Conservation (phyloP, 2,113 vertebrate species). For the Hippocampus barbouri region DNA sequence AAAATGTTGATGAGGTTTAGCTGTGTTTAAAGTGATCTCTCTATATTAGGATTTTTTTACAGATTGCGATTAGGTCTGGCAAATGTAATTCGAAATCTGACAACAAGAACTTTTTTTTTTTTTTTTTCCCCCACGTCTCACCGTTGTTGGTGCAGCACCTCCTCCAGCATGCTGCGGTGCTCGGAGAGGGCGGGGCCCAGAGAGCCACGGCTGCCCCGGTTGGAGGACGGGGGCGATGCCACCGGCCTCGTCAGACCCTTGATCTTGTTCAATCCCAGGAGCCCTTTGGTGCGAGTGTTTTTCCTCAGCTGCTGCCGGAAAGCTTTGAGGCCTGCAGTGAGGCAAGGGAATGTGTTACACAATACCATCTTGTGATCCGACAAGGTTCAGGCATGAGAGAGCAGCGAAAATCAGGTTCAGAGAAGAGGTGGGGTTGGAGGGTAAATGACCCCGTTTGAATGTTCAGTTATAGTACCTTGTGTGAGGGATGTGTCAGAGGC, state of each 20-base stretch:
- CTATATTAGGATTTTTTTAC: not conserved
- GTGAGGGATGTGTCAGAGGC: slow-evolving; percentile 97
- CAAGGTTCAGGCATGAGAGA: not conserved
- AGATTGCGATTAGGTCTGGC: not conserved
- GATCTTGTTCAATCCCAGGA: slow-evolving; percentile 94
- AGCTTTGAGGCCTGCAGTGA: slow-evolving; percentile 84
- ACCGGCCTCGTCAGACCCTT: slow-evolving; percentile 87
- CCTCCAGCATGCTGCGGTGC: slow-evolving; percentile 81
- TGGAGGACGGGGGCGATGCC: slow-evolving; percentile 75
- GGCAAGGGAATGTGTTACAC: slow-evolving; percentile 35
- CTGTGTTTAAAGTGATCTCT: no score
- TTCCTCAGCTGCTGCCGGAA: slow-evolving; percentile 95
- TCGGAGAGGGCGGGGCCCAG: slow-evolving; percentile 72
- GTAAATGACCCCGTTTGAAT: not conserved
- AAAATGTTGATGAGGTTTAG: no score
- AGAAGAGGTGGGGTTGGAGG: no score
- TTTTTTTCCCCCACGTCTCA: slow-evolving; percentile 51
- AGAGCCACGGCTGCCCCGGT: slow-evolving; percentile 76
- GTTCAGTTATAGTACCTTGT: slow-evolving; percentile 75
- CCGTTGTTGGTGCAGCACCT: slow-evolving; percentile 90
- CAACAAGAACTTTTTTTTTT: not conserved
- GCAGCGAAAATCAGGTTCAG: not conserved
- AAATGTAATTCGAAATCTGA: not conserved
- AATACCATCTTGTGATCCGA: slow-evolving; percentile 23
- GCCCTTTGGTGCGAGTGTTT: slow-evolving; percentile 85